phyloP scores from a whole-genome alignment of 2,888 invertebrate species.

The Stenodera caucasica region DNA sequence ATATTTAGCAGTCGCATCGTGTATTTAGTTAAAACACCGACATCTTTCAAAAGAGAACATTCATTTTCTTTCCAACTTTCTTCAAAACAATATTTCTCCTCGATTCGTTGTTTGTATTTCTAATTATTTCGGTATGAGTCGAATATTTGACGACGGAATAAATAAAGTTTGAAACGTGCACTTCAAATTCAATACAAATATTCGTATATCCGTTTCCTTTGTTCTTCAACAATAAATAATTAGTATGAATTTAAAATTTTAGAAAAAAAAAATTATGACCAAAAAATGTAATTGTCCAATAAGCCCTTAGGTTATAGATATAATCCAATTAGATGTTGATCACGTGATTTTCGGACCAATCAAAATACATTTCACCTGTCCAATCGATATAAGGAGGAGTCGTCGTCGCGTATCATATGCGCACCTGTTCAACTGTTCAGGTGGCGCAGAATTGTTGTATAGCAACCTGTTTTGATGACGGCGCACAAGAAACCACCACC shows the following conservation, averaged over 20 bases:
- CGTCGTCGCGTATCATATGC: slow-evolving; percentile 45
- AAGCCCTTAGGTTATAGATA: too few species aligned
- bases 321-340: slow-evolving; percentile 32
- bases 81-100: slow-evolving; percentile 48
- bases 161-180: slow-evolving; percentile 45
- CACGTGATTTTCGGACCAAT: slow-evolving; percentile 43
- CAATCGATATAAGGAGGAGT: slow-evolving; percentile 53
- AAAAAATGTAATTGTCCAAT: too few species aligned
- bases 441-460: slow-evolving; percentile 11
- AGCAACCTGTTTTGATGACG: slow-evolving; percentile 7
- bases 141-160: slow-evolving; percentile 39
- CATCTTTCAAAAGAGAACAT: slow-evolving; percentile 41
- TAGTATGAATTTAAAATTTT: too few species aligned
- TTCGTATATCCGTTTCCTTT: neutral
- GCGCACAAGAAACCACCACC: slow-evolving; percentile 4
- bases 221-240: neutral
- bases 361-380: slow-evolving; percentile 49
- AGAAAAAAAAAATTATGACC: too few species aligned
- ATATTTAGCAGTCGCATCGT: slow-evolving; percentile 50
- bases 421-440: slow-evolving; percentile 27
- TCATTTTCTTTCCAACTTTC: slow-evolving; percentile 45
- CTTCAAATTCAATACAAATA: slow-evolving; percentile 34
- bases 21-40: slow-evolving; percentile 49
- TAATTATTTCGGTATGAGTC: slow-evolving; percentile 18
- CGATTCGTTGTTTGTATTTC: slow-evolving; percentile 22